phyloP scores from a whole-genome alignment of 2,113 vertebrate species.

The Myrmecophaga tridactyla region DNA sequence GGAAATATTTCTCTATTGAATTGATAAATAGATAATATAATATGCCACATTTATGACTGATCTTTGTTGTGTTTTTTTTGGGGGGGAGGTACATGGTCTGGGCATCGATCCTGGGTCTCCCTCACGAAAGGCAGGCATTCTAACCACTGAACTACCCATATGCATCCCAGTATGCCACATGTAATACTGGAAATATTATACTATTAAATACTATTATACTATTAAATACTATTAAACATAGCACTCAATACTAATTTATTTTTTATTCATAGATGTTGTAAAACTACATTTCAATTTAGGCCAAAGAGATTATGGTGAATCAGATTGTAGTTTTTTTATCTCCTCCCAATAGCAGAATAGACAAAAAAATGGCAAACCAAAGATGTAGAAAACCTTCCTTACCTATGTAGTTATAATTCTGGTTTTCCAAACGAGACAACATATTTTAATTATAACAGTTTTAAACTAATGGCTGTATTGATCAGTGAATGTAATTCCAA shows the following conservation, averaged over 20 bases:
- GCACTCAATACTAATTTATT: not conserved
- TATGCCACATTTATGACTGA: too few species aligned
- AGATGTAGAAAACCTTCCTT: not conserved
- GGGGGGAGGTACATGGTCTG: too few species aligned
- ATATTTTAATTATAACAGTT: not conserved
- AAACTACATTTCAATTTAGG: not conserved
- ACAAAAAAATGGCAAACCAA: not conserved
- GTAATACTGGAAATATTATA: not conserved
- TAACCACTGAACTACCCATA: not conserved
- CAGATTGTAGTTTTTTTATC: not conserved
- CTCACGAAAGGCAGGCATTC: too few species aligned
- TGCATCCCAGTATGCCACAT: not conserved
- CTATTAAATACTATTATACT: not conserved
- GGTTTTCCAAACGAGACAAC: not conserved
- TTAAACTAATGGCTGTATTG: not conserved
- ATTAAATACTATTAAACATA: not conserved
- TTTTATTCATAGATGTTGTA: constrained; percentile 6
- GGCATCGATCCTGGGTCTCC: too few species aligned
- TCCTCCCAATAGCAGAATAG: not conserved
- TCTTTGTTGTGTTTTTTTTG: too few species aligned
- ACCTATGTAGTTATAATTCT: not conserved
- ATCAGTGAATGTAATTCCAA: not conserved
- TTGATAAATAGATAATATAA: not conserved
- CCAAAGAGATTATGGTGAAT: not conserved
- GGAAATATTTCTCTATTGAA: not conserved